A percentile compares a stretch with the other conserved stretches of the same genome.
phyloP scores from a whole-genome alignment of 2,888 invertebrate genomes.

The Cynaeus angustus region DNA sequence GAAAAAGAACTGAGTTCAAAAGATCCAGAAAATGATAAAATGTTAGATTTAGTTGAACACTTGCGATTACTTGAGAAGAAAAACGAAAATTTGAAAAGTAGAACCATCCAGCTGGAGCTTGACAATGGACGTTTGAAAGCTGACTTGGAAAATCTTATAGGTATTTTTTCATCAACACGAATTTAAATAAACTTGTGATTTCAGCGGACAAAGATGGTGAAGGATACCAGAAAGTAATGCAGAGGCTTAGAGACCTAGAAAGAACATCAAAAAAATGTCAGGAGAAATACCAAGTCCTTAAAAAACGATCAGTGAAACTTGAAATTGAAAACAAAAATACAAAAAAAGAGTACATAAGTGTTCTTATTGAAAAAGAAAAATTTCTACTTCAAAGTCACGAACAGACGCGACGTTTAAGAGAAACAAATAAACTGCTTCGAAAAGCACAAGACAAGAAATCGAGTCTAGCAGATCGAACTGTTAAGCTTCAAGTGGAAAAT shows the following conservation, averaged over 20 bases:
- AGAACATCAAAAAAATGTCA: not conserved
- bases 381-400: not conserved
- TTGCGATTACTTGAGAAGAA: constrained; percentile 8
- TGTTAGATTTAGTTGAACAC: constrained; percentile 17
- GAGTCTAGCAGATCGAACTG: constrained; percentile 1
- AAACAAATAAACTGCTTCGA: constrained; percentile 12
- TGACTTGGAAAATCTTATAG: constrained; percentile 15
- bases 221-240: constrained; percentile 3
- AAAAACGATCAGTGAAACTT: constrained; percentile 52
- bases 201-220: not conserved
- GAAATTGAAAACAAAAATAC: constrained; percentile 56
- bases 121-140: constrained; percentile 18
- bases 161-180: too few species aligned
- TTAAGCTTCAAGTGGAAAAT: constrained; percentile 6
- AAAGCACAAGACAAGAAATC: constrained; percentile 20
- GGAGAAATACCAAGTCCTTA: constrained; percentile 35
- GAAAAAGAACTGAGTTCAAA: not conserved
- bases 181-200: not conserved
- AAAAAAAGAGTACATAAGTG: constrained; percentile 50
- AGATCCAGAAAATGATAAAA: not conserved
- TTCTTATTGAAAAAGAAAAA: constrained; percentile 25
- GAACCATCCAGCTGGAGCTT: constrained; percentile 15
- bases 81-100: constrained; percentile 16
- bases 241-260: constrained; percentile 10
- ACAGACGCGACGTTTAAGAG: constrained; percentile 15